Conservation (phyloP, 2,113 vertebrate genomes). For the Litocranius walleri region DNA sequence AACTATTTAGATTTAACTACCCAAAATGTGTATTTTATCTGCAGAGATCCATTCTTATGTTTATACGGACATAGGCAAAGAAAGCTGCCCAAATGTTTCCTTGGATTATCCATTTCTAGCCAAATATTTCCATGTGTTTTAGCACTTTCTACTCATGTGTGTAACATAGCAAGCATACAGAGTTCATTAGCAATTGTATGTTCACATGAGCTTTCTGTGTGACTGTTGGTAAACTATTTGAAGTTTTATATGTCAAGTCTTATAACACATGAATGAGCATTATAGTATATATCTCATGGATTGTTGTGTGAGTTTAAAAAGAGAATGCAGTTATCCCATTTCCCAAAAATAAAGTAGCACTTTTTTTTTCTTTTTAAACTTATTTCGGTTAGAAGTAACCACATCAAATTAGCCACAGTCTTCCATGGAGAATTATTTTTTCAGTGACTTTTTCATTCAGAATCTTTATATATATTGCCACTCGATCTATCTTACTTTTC, state of each 20-base stretch:
- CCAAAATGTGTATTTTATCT: neutral
- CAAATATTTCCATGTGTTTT: neutral
- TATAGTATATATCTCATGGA: neutral
- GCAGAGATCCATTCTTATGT: neutral
- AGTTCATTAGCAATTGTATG: neutral
- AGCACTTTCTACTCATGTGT: neutral
- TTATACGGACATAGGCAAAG: neutral
- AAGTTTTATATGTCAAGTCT: neutral
- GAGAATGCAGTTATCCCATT: neutral
- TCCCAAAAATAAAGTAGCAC: neutral
- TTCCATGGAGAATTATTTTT: neutral
- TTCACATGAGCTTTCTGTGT: neutral
- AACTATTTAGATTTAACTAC: neutral
- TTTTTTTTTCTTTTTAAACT: neutral
- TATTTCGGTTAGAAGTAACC: neutral
- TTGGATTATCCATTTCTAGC: neutral
- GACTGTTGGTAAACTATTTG: neutral
- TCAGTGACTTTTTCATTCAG: neutral
- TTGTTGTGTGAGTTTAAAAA: neutral
- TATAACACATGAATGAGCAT: neutral
- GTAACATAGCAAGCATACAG: neutral
- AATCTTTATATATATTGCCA: neutral
- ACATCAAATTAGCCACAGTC: neutral
- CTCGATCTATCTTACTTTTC: neutral
- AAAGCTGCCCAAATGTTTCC: neutral